Evolutionary conservation across 2,113 vertebrate species (phyloP).

Genomic region (Brachyistius frenatus): DNA sequence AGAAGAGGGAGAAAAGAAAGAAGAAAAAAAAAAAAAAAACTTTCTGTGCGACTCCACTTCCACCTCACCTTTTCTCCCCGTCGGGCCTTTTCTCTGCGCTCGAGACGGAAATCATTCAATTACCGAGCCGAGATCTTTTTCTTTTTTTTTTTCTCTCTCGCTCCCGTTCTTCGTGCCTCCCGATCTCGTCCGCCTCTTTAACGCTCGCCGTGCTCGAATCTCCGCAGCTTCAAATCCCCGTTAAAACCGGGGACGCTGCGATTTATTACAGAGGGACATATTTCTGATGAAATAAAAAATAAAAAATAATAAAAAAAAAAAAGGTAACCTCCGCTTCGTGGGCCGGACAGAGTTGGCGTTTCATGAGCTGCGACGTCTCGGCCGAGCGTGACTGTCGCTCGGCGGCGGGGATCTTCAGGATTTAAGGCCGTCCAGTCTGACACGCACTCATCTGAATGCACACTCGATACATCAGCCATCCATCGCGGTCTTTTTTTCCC

Average conservation of each 20-base stretch:
- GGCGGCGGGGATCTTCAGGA: constrained; percentile 13
- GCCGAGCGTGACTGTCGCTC: constrained; percentile 29
- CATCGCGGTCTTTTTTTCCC: background rate
- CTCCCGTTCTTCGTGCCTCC: too few relatives aligned
- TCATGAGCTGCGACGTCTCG: background rate
- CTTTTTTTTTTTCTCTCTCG: too few relatives aligned
- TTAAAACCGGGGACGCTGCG: constrained; percentile 14
- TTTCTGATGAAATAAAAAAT: constrained; percentile 22
- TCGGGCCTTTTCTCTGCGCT: background rate
- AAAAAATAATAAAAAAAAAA: too few relatives aligned
- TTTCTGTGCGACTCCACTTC: constrained; percentile 21
- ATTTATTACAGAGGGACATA: constrained; percentile 13
- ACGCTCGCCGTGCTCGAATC: background rate
- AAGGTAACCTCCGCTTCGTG: background rate
- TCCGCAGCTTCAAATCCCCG: constrained; percentile 24
- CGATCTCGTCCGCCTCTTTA: too few relatives aligned
- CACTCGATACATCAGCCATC: background rate
- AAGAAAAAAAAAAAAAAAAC: background rate
- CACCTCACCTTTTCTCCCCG: constrained; percentile 13
- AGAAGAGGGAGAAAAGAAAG: background rate
- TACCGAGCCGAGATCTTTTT: background rate
- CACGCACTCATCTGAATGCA: background rate
- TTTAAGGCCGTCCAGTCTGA: background rate
- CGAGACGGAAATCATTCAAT: constrained; percentile 8
- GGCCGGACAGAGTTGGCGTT: background rate